These are phyloP conservation scores for Lithosia quadra DNA, from an alignment of 2,888 invertebrate species.

Conservation along the genomic window DNA sequence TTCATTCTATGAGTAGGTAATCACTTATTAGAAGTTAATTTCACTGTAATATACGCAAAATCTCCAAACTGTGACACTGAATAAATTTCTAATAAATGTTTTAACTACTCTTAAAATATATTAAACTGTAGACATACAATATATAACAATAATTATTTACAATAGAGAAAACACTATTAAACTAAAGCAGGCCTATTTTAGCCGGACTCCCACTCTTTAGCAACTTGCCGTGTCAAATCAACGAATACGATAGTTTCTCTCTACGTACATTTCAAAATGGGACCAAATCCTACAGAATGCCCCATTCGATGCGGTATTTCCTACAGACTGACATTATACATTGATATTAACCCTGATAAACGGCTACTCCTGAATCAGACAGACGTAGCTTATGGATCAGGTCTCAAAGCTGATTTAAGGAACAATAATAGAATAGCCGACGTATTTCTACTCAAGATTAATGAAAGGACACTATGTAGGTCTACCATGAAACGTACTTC, in stretches of 20 bases:
- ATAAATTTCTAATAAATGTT: too few relatives aligned
- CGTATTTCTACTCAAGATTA: not conserved
- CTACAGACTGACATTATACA: not conserved
- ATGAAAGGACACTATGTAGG: constrained; percentile 2
- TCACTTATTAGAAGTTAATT: too few relatives aligned
- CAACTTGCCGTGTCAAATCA: too few relatives aligned
- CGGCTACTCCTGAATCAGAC: not conserved
- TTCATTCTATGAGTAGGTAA: too few relatives aligned
- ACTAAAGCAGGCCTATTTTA: not conserved
- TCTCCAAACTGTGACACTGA: too few relatives aligned
- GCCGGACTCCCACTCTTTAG: not conserved
- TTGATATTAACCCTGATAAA: not conserved
- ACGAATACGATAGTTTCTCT: too few relatives aligned
- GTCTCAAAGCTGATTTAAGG: not conserved
- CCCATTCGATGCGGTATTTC: not conserved
- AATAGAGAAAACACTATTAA: not conserved
- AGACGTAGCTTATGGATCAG: constrained; percentile 1
- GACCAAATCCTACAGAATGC: too few relatives aligned
- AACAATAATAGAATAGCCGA: not conserved
- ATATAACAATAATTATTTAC: too few relatives aligned
- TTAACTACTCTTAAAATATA: not conserved
- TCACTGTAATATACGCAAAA: too few relatives aligned
- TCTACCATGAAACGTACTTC: not conserved
- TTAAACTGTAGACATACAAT: not conserved
- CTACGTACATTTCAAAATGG: not conserved